phyloP scores from a whole-genome alignment of 1,140 invertebrate species.

The Holcopasites calliopsidis region DNA sequence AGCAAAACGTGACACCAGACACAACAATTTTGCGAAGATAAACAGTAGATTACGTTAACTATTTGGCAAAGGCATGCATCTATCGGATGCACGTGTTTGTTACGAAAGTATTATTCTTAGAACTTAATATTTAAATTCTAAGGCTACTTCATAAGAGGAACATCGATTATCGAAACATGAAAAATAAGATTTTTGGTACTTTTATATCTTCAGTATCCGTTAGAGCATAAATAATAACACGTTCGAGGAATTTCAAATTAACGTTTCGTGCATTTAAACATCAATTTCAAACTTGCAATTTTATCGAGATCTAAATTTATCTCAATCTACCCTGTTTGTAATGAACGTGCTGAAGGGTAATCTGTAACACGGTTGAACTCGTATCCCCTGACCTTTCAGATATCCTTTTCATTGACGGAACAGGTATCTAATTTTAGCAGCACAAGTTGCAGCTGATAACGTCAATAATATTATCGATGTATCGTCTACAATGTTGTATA shows the following conservation, averaged over 20 bases:
- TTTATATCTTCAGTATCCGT: neutral
- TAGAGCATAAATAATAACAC: no score
- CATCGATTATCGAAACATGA: neutral
- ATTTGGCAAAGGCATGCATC: slow-evolving; percentile 23
- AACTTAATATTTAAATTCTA: neutral
- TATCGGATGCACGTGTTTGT: neutral
- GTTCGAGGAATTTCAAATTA: neutral
- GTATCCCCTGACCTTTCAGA: slow-evolving; percentile 46
- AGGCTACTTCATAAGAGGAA: neutral
- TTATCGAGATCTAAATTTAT: neutral
- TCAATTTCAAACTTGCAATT: neutral
- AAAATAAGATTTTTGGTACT: neutral
- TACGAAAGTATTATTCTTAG: slow-evolving; percentile 16
- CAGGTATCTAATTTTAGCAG: slow-evolving; percentile 46
- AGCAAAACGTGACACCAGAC: slow-evolving; percentile 65
- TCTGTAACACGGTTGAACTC: slow-evolving; percentile 21
- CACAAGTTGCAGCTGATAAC: neutral
- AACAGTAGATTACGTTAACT: slow-evolving; percentile 50
- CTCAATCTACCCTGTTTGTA: neutral
- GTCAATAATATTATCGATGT: neutral
- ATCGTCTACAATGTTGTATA: slow-evolving; percentile 2
- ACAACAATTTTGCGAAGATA: slow-evolving; percentile 55
- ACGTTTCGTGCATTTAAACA: neutral
- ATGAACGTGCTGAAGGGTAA: neutral
- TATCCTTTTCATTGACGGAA: slow-evolving; percentile 26